Evolutionary conservation across 2,113 vertebrate genomes (phyloP), one percentile per base, ranked within the genome.

Genomic region (Pleuronectes platessa): DNA sequence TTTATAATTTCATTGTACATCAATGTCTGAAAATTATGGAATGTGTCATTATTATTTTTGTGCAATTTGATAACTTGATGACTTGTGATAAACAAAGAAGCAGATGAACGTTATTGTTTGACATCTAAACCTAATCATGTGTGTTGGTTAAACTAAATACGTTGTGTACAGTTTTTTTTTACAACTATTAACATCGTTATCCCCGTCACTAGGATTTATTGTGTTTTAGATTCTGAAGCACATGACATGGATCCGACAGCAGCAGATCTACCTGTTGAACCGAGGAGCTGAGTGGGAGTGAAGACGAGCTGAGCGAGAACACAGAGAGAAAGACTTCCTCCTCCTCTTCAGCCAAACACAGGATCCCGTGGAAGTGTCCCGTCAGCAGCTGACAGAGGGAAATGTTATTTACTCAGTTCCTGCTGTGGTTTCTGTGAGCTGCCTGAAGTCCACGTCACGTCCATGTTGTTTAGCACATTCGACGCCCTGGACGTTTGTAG

Each of bases 261-360:
- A 54, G 51, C 51, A 64, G 47, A 88, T 84, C 27, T 78, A 93
- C 92, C 92, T 88, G 85, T 82, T 90, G 78, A 83, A 8, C 62
- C 55, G 60, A 68, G 40, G 55, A 37, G 10, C 60, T 67, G 55
- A 35, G 2, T 35, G 11, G 11, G 37, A 40, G 68, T 2, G 54
- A 56, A 77, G 74, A 14, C 35, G 40, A n/a, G 10, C 27, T 13
- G 4, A 62, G 58, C 56, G 14, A 53, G 61, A 75, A 63, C 8
- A 61, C 23, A 9, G 61, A 74, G 18, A 49, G 45, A 20, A 54
- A n/a, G 51, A 21, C 51, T 11, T n/a, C 37, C 63, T 81, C 35
- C 62, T 88, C 35, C 62, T 88, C 66, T 78, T 60, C 31, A 70
- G 31, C 21, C 56, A 53, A 69, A 77, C 63, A 71, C 77, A 67